phyloP scores from a whole-genome alignment of 2,797 vertebrate genomes.

The Thunnus albacares region DNA sequence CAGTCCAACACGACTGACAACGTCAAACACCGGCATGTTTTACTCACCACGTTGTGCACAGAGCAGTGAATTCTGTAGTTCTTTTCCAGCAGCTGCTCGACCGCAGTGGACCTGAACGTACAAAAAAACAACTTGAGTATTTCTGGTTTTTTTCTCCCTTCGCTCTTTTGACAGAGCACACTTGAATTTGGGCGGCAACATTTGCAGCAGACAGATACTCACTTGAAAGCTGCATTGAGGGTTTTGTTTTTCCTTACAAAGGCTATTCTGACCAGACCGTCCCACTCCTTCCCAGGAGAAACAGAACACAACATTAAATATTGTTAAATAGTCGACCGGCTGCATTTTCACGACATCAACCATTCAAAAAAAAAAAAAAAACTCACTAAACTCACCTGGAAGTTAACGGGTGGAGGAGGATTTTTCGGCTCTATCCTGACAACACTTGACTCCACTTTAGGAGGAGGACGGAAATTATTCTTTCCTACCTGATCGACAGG shows the following conservation, averaged over 20 bases:
- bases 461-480: conserved; percentile 98
- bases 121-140: background rate
- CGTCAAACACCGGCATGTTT: background rate
- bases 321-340: background rate
- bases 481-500: conserved; percentile 91
- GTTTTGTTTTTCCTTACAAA: conserved; percentile 99
- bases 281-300: conserved; percentile 91
- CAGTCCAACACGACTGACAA: background rate
- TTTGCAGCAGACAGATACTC: conserved; percentile 75
- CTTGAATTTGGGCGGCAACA: background rate
- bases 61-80: conserved; percentile 99
- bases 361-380: background rate
- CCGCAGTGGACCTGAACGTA: conserved; percentile 89
- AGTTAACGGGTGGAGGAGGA: conserved; percentile 97
- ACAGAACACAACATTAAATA: conserved; percentile 24
- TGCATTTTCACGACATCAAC: background rate
- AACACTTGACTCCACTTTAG: conserved; percentile 99
- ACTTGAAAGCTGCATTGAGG: conserved; percentile 95
- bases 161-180: background rate
- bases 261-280: conserved; percentile 96
- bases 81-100: conserved; percentile 95
- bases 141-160: background rate
- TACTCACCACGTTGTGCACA: conserved; percentile 91
- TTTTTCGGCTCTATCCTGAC: conserved; percentile 98
- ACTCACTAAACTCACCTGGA: conserved; percentile 89